These are phyloP conservation scores for Carlito syrichta DNA, from an alignment of 2,113 vertebrate genomes.

Conservation along the genomic window DNA sequence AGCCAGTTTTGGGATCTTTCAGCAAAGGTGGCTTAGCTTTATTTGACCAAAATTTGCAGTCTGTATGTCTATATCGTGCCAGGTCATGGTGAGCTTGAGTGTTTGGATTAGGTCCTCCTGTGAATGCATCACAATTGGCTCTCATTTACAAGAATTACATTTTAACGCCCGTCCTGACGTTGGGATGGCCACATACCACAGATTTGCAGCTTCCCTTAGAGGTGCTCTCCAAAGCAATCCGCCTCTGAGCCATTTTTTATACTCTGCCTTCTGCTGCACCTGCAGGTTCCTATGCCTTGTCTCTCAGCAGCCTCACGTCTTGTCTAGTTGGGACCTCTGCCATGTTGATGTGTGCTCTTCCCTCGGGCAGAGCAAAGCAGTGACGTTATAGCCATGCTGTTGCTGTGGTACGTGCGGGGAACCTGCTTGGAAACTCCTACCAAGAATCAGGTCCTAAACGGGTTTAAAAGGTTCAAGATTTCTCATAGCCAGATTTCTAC, in stretches of 20 bases:
- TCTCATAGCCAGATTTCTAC: neutral
- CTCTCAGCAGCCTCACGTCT: neutral
- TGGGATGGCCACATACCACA: neutral
- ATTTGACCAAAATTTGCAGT: slow-evolving; percentile 46
- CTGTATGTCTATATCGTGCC: neutral
- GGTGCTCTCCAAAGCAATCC: neutral
- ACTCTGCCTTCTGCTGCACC: neutral
- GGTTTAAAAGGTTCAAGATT: neutral
- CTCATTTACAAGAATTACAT: neutral
- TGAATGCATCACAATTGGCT: slow-evolving; percentile 15
- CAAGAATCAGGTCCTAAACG: neutral
- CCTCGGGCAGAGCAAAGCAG: neutral
- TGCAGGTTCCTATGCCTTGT: neutral
- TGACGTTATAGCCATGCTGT: neutral
- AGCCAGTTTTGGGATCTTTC: neutral
- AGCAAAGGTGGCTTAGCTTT: slow-evolving; percentile 20
- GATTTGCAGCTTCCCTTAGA: neutral
- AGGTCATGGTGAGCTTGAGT: neutral
- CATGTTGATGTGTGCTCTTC: neutral
- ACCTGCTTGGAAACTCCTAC: neutral
- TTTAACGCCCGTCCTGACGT: slow-evolving; percentile 13
- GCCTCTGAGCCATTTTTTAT: neutral
- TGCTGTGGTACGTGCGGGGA: neutral
- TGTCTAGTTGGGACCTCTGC: neutral
- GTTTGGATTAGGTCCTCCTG: neutral